Conservation (phyloP, 2,113 vertebrate species). For the Potamarius usumacintae region DNA sequence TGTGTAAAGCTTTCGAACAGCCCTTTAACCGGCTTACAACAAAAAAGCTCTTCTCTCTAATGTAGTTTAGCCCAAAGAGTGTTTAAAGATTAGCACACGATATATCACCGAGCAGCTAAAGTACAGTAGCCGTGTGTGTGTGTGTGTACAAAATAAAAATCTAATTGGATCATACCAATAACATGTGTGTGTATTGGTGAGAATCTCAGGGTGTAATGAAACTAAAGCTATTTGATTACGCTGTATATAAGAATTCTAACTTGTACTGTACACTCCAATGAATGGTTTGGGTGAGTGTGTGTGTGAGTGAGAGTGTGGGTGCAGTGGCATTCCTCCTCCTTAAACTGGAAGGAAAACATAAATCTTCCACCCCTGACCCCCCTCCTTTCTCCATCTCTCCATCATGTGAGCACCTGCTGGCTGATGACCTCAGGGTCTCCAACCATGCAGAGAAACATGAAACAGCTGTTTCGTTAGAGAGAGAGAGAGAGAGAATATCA, state of each 20-base stretch:
- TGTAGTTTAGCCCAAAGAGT: slow-evolving; percentile 8
- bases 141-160: neutral
- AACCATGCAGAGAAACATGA: slow-evolving; percentile 69
- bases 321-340: slow-evolving; percentile 57
- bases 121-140: neutral
- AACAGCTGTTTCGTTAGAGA: slow-evolving; percentile 73
- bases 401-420: slow-evolving; percentile 76
- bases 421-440: slow-evolving; percentile 72
- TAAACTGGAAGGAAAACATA: slow-evolving; percentile 52
- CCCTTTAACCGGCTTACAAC: slow-evolving; percentile 46
- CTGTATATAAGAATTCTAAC: neutral
- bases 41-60: slow-evolving; percentile 26
- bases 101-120: slow-evolving; percentile 38
- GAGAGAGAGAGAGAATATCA: neutral
- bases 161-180: neutral
- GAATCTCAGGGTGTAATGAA: neutral
- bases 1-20: slow-evolving; percentile 6
- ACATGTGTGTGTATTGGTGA: neutral
- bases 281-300: neutral
- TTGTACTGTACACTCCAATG: neutral
- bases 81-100: slow-evolving; percentile 45
- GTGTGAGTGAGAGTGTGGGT: slow-evolving; percentile 5
- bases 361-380: slow-evolving; percentile 2
- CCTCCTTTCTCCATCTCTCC: slow-evolving; percentile 30
- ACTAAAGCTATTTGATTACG: neutral